phyloP scores from a whole-genome alignment of 2,113 vertebrate genomes.

The Ammodytes marinus region DNA sequence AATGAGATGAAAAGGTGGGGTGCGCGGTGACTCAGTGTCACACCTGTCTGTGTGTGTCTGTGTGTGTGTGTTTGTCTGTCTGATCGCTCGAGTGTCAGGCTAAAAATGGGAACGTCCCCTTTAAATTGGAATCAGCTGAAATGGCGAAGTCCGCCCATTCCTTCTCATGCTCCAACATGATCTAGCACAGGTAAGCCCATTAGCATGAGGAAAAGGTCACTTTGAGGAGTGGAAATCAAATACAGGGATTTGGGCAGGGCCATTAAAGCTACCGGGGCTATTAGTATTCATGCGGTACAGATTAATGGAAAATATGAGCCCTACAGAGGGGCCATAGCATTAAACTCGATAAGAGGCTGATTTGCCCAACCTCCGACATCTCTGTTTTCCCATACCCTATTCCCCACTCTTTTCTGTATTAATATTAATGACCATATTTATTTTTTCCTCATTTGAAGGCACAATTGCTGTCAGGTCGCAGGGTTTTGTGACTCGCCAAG shows the following conservation, averaged over 20 bases:
- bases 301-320: conserved; percentile 84
- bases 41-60: conserved; percentile 44
- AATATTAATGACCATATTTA: conserved; percentile 80
- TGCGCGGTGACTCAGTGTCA: conserved; percentile 41
- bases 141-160: conserved; percentile 44
- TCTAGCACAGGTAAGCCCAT: conserved; percentile 82
- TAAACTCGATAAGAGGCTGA: conserved; percentile 82
- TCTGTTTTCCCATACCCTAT: conserved; percentile 73
- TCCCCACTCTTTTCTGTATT: conserved; percentile 70
- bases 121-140: conserved; percentile 46
- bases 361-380: conserved; percentile 79
- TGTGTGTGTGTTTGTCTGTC: conserved; percentile 21
- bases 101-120: conserved; percentile 34
- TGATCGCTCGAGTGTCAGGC: conserved; percentile 13
- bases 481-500: conserved; percentile 56
- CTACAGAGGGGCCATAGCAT: conserved; percentile 77
- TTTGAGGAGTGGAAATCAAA: conserved; percentile 86
- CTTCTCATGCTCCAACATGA: conserved; percentile 74
- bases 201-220: conserved; percentile 84
- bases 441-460: conserved; percentile 63
- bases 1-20: conserved; percentile 64
- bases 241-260: conserved; percentile 81
- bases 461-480: conserved; percentile 61
- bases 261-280: conserved; percentile 79
- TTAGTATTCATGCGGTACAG: conserved; percentile 85